Percentiles rank a stretch among this genome's conserved stretches.
These are phyloP conservation scores for Bombus waltoni DNA, from an alignment of 1,140 invertebrate species.

Conservation along the genomic window DNA sequence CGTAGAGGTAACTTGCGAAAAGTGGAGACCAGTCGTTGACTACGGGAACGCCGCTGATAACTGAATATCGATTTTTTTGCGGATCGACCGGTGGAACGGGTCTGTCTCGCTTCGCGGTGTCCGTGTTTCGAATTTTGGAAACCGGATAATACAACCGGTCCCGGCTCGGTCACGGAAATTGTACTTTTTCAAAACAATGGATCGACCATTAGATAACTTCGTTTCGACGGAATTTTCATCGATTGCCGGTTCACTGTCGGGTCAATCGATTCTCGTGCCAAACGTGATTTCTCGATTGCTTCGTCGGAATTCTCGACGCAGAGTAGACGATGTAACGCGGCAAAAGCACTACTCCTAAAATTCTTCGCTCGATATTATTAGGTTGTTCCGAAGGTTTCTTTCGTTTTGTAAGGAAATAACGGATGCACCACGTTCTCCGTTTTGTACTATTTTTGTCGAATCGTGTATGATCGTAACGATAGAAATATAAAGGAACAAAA, in stretches of 20 bases:
- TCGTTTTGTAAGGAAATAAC: too few species aligned
- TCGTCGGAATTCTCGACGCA: neutral
- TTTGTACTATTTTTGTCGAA: too few species aligned
- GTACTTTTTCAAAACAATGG: conserved; percentile 10
- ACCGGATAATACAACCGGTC: neutral
- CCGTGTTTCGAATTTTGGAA: conserved; percentile 6
- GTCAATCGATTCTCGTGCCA: neutral
- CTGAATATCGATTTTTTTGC: conserved; percentile 42
- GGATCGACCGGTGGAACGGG: neutral
- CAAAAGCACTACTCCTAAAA: neutral
- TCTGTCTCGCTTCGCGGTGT: neutral
- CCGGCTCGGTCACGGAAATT: neutral
- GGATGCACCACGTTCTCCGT: too few species aligned
- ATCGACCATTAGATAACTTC: neutral
- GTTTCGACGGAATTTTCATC: conserved; percentile 1
- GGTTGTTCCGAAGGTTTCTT: too few species aligned
- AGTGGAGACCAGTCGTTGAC: neutral
- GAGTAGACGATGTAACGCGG: neutral
- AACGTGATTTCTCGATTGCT: neutral
- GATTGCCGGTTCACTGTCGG: neutral
- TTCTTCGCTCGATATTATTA: neutral
- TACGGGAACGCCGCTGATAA: neutral
- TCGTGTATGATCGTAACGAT: too few species aligned
- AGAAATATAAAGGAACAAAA: too few species aligned
- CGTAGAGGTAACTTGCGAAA: neutral